A percentile compares a stretch with the other conserved stretches of the same genome.
phyloP scores from a whole-genome alignment of 2,888 invertebrate genomes.

The Heteromurus nitidus region DNA sequence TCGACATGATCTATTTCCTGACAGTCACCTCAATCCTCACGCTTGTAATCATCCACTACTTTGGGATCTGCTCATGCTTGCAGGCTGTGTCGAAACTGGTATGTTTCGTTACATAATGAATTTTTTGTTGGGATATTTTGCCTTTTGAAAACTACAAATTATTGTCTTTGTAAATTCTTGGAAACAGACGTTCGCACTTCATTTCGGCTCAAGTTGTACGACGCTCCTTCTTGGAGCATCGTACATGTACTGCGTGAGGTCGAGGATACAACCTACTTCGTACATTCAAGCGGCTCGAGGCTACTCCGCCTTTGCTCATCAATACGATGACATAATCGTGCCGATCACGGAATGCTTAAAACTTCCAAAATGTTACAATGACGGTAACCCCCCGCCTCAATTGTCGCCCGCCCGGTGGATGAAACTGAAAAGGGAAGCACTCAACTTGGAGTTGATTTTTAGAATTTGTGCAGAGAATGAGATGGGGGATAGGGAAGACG shows the following conservation, averaged over 20 bases:
- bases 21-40: not conserved
- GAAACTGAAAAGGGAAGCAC: not conserved
- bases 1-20: not conserved
- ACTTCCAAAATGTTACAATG: not conserved
- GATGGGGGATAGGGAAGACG: not conserved
- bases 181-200: not conserved
- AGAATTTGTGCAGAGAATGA: conserved; percentile 1
- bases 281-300: not conserved
- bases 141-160: not conserved
- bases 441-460: not conserved
- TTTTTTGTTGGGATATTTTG: not conserved
- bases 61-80: not conserved
- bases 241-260: not conserved
- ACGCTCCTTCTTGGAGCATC: not conserved
- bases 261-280: no score
- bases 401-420: not conserved
- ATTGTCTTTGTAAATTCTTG: not conserved
- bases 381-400: not conserved
- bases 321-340: not conserved
- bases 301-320: conserved; percentile 1
- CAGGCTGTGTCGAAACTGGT: not conserved
- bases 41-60: not conserved
- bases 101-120: not conserved
- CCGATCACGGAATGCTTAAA: not conserved
- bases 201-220: not conserved